phyloP scores from a whole-genome alignment of 2,888 invertebrate genomes.

The Syritta pipiens region DNA sequence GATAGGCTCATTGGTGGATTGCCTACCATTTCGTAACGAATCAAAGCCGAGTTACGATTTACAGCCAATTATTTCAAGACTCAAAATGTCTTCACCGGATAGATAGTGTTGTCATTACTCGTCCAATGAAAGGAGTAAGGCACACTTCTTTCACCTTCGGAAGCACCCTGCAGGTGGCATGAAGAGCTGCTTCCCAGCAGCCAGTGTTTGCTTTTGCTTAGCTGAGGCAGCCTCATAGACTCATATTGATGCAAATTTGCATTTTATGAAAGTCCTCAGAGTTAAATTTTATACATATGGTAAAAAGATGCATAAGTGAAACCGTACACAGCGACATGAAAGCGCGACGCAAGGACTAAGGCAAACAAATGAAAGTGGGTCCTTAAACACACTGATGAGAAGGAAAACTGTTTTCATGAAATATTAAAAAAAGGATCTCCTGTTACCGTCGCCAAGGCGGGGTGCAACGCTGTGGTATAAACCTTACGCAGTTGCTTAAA shows the following conservation, averaged over 20 bases:
- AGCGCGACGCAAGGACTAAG: constrained; percentile 60
- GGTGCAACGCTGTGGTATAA: constrained; percentile 52
- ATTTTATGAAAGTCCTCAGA: constrained; percentile 64
- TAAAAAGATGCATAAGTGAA: constrained; percentile 68
- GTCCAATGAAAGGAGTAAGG: constrained; percentile 38
- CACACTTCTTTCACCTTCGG: constrained; percentile 12
- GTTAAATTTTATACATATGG: constrained; percentile 64
- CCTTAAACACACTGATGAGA: constrained; percentile 69
- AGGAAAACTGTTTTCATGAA: constrained; percentile 66
- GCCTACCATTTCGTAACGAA: constrained; percentile 6
- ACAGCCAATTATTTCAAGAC: constrained; percentile 35
- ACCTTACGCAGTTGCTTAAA: constrained; percentile 55
- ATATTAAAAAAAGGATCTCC: constrained; percentile 44
- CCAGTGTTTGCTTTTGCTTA: constrained; percentile 50
- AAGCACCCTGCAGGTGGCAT: constrained; percentile 41
- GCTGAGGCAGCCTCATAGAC: constrained; percentile 46
- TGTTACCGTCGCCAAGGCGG: background rate
- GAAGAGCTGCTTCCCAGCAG: constrained; percentile 33
- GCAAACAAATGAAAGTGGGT: constrained; percentile 68
- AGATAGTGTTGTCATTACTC: constrained; percentile 44
- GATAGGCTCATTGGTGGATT: constrained; percentile 16
- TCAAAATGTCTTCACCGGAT: constrained; percentile 22
- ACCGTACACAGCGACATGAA: constrained; percentile 62
- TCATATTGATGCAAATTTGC: constrained; percentile 66
- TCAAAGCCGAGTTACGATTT: constrained; percentile 20